Evolutionary conservation across 2,888 invertebrate genomes (phyloP), one percentile per base, ranked within the genome.

Genomic region (Cephus sareptanus): DNA sequence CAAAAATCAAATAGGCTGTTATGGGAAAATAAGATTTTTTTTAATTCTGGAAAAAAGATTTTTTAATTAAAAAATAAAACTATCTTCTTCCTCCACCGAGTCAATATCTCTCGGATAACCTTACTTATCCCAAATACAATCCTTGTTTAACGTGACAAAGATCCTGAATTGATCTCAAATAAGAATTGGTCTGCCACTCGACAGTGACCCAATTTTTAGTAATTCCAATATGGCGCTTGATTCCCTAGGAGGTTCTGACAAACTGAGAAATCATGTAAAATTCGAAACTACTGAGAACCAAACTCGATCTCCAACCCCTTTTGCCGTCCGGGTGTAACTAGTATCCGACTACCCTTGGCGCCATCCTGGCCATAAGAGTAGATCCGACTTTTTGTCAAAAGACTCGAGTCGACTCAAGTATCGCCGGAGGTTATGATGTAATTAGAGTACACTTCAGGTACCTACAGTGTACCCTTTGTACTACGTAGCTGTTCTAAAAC

Each of bases 371-470:
- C 30, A 37, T 68, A 37, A 68, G 83, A 79, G 78, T 79, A 75
- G 77, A 79, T 79, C 77, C 77, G 75, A 75, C 37, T 77, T 81
- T 76, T 76, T 77, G 74, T 79, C 79, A 75, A 34, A 75, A 76
- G 79, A 78, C 79, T 40, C 40, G 40, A 40, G 80, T 84, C 80
- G 83, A 77, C 80, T 83, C 83, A 83, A 85, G 83, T 83, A 83
- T 86, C 85, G 83, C 83, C 82, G 82, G 82, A 83, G 84, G 83
- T 83, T 84, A 82, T 84, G 78, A 83, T 82, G 83, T 87, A 87
- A 87, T 87, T 85, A 85, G 85, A 85, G 84, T 81, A 84, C 83
- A 84, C 80, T 83, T 80, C 81, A 85, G 86, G 85, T 86, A 83
- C 83, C 81, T 78, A 82, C 73, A 80, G 82, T 82, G 82, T 83